Base-by-base conservation (phyloP, 2,113 vertebrate genomes). In the Microcebus murinus region DNA sequence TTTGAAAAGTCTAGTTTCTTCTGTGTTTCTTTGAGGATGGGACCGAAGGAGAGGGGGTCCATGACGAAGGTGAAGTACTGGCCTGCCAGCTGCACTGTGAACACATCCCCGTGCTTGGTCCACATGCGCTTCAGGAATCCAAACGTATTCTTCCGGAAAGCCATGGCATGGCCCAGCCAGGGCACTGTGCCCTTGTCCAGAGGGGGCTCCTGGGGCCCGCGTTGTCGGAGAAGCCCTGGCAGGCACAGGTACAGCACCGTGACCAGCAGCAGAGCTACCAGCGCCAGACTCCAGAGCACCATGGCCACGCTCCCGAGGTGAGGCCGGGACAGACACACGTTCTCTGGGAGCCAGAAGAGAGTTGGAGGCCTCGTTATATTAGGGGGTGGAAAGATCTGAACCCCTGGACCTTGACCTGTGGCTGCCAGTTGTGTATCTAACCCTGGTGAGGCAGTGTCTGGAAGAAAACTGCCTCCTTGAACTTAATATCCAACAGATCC, bases 51-150 rank as follows among this genome's bases (percentile, higher is more conserved):
- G 1, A 98, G 95, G 0, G 99, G 99, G 87, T 99, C 99, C 97
- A 99, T 99, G 81, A 99, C 92, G 0, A 99, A 99, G 9, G 99
- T 99, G 76, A 99, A 98, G 59, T 99, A 99, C 90, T 95, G 89
- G 1, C 99, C 99, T 1, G 98, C 99, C 0, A 99, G 95, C 97
- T 99, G 99, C 31, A 99, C 97, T 0, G 99, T 99, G 97, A 99
- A 99, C 88, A 99, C 97, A 31, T 99, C 99, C 0, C 99, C 99
- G 0, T 99, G 99, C 50, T 99, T 99, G 20, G 97, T 85, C 87
- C 94, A 96, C 99, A 99, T 99, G 67, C 68, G 98, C 90, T 98
- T 98, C 4, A 99, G 92, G 93, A 99, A 99, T 65, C 97, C 98
- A 0, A 98, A 74, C 0, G 98, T 98, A 89, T 99, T 86, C 65